Percentiles rank a stretch among this genome's conserved stretches.
Evolutionary conservation across 92 coral and sea anemone species (phyloP).

Genomic region (Phenganax stokvisi): DNA sequence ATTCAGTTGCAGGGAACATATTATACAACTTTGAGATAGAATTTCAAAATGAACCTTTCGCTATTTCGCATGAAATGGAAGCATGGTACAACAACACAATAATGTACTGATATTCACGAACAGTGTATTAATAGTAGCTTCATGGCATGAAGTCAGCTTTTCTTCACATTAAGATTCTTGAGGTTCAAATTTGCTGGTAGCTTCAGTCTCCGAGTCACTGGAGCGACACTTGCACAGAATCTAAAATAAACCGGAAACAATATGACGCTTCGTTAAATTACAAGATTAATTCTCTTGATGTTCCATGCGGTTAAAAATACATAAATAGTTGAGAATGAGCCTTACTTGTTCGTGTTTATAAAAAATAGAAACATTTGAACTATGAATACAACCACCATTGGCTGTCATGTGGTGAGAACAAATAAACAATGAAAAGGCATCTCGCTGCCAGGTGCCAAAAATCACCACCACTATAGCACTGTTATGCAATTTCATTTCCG

Average conservation of each 20-base stretch:
- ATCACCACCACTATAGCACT: no score
- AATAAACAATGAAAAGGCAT: no score
- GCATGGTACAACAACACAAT: neutral
- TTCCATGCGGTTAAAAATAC: no score
- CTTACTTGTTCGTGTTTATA: no score
- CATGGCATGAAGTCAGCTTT: neutral
- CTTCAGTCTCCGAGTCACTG: slow-evolving; percentile 47
- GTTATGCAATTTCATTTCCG: no score
- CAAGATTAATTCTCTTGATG: neutral
- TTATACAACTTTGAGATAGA: neutral
- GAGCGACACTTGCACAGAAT: slow-evolving; percentile 55
- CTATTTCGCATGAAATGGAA: neutral
- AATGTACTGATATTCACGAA: slow-evolving; percentile 1
- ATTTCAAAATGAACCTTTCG: neutral
- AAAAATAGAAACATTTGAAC: no score
- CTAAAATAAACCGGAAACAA: slow-evolving; percentile 21
- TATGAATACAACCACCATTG: no score
- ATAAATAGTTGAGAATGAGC: no score
- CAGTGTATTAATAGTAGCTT: neutral
- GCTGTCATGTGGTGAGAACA: no score
- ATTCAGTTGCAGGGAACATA: neutral
- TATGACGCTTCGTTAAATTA: neutral
- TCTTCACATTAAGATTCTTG: slow-evolving; percentile 32
- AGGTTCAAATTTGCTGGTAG: slow-evolving; percentile 55
- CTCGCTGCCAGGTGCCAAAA: no score